phyloP scores from a whole-genome alignment of 2,888 invertebrate genomes.

The Mellilla xanthometata region DNA sequence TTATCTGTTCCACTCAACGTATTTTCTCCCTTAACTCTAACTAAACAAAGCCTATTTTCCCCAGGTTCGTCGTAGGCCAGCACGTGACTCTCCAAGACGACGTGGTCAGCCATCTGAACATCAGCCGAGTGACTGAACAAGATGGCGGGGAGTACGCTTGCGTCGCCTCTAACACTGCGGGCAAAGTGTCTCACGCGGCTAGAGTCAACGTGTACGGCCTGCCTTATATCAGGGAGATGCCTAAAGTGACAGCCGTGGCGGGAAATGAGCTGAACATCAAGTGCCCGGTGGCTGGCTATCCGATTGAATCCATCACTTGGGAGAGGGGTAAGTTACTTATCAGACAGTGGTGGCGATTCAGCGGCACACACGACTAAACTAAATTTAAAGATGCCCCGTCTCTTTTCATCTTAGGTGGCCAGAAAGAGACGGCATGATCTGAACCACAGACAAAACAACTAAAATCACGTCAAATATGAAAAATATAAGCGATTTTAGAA shows the following conservation, averaged over 20 bases:
- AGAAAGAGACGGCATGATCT: too few species aligned
- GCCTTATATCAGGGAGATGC: conserved; percentile 94
- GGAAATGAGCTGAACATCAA: conserved; percentile 92
- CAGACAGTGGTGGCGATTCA: too few species aligned
- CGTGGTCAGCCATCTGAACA: conserved; percentile 96
- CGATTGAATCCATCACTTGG: conserved; percentile 94
- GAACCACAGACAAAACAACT: too few species aligned
- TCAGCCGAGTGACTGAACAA: conserved; percentile 92
- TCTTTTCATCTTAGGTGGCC: too few species aligned
- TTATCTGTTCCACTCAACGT: too few species aligned
- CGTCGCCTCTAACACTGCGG: conserved; percentile 91
- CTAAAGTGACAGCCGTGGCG: conserved; percentile 93
- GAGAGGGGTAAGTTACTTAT: conserved; percentile 94
- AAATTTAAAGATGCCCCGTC: too few species aligned
- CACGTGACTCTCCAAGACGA: conserved; percentile 96
- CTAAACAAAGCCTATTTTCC: neutral
- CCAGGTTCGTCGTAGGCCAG: conserved; percentile 93
- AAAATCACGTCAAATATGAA: too few species aligned
- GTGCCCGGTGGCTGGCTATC: conserved; percentile 95
- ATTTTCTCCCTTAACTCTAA: too few species aligned
- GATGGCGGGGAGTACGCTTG: conserved; percentile 96
- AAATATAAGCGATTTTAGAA: too few species aligned
- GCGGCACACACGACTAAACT: too few species aligned
- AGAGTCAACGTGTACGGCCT: conserved; percentile 94
- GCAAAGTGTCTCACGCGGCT: conserved; percentile 90